These are phyloP conservation scores for Melopsittacus undulatus DNA, from an alignment of 2,797 vertebrate species.

Conservation along the genomic window DNA sequence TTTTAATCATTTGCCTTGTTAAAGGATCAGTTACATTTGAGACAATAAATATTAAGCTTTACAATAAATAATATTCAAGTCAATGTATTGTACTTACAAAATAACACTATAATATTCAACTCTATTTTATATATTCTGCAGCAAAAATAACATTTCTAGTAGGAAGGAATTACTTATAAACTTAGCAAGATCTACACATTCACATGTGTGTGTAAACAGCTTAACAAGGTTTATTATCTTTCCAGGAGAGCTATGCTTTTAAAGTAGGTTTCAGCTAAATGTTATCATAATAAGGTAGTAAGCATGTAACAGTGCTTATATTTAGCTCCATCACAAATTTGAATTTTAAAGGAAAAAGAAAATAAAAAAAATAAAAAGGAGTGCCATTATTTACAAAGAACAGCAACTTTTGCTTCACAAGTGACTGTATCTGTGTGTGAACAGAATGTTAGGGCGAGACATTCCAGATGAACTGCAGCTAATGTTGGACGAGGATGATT, in stretches of 20 bases:
- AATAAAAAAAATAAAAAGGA: slow-evolving; percentile 34
- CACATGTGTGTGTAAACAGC: slow-evolving; percentile 77
- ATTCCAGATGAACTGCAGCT: slow-evolving; percentile 83
- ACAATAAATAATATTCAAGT: slow-evolving; percentile 73
- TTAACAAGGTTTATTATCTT: slow-evolving; percentile 77
- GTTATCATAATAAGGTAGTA: slow-evolving; percentile 70
- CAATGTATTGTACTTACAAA: slow-evolving; percentile 72
- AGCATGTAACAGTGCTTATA: slow-evolving; percentile 73
- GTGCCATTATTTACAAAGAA: slow-evolving; percentile 67
- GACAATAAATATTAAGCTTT: slow-evolving; percentile 68
- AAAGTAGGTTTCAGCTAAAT: slow-evolving; percentile 68
- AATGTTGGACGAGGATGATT: slow-evolving; percentile 88
- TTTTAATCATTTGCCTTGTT: slow-evolving; percentile 51
- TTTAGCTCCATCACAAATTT: slow-evolving; percentile 69
- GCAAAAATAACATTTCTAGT: slow-evolving; percentile 81
- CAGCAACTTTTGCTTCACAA: slow-evolving; percentile 80
- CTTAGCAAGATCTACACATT: slow-evolving; percentile 78
- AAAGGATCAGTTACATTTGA: slow-evolving; percentile 52
- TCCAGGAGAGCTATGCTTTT: slow-evolving; percentile 74
- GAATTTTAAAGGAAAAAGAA: slow-evolving; percentile 9
- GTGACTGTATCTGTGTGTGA: slow-evolving; percentile 88
- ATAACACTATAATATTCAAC: slow-evolving; percentile 73
- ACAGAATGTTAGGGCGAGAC: slow-evolving; percentile 87
- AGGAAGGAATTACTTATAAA: slow-evolving; percentile 77
- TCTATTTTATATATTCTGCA: slow-evolving; percentile 75